Conservation (phyloP, 2,888 invertebrate species). For the Drosophila tanythrix region DNA sequence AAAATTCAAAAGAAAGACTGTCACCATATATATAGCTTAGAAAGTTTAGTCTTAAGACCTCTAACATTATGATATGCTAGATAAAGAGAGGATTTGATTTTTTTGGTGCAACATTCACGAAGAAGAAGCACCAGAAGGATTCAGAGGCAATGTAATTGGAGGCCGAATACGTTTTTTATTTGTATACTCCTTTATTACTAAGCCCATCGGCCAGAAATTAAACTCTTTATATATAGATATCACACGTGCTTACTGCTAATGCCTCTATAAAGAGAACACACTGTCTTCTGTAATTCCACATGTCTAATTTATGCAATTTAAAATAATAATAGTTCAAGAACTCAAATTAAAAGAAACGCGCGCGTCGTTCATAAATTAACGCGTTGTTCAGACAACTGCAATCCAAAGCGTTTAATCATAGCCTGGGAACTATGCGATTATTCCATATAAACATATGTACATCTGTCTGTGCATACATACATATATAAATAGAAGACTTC, state of each 20-base stretch:
- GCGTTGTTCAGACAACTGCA: slow-evolving; percentile 11
- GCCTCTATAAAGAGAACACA: not conserved
- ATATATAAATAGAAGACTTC: slow-evolving; percentile 9
- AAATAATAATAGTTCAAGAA: slow-evolving; percentile 36
- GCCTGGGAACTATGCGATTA: slow-evolving; percentile 42
- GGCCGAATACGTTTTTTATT: too few species aligned
- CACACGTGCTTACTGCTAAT: not conserved
- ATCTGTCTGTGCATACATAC: slow-evolving; percentile 3
- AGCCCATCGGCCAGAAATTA: too few species aligned
- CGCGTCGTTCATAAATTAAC: slow-evolving; percentile 27
- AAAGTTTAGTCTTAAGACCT: too few species aligned
- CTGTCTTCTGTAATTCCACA: not conserved
- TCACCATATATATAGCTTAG: too few species aligned
- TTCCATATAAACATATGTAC: not conserved
- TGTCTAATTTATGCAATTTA: slow-evolving; percentile 43
- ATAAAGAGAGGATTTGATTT: too few species aligned
- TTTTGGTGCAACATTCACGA: too few species aligned
- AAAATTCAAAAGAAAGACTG: too few species aligned
- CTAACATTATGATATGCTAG: too few species aligned
- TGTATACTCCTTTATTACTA: too few species aligned
- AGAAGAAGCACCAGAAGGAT: too few species aligned
- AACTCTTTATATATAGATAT: not conserved
- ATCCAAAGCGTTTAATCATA: slow-evolving; percentile 36
- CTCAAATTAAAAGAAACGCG: slow-evolving; percentile 19
- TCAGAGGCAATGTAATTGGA: too few species aligned